phyloP scores from a whole-genome alignment of 1,140 invertebrate species.

The Drosophila dunni region DNA sequence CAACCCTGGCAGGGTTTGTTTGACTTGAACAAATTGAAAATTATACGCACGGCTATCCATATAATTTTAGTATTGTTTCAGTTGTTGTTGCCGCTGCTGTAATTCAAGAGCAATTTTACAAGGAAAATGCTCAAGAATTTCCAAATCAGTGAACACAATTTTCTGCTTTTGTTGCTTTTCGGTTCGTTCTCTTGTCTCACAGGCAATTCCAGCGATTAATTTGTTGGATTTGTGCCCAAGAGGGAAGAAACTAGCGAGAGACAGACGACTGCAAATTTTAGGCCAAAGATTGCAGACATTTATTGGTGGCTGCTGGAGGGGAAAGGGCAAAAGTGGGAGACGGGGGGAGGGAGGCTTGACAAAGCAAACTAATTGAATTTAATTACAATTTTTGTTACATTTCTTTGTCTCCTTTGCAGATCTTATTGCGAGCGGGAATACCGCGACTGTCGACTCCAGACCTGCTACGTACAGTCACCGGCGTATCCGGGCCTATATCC shows the following conservation, averaged over 20 bases:
- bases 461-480: slow-evolving; percentile 96
- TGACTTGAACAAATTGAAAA: slow-evolving; percentile 82
- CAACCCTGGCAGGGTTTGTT: slow-evolving; percentile 63
- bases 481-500: slow-evolving; percentile 97
- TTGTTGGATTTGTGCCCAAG: slow-evolving; percentile 49
- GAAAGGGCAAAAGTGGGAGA: neutral
- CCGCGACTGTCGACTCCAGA: slow-evolving; percentile 93
- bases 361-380: slow-evolving; percentile 72
- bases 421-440: slow-evolving; percentile 95
- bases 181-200: slow-evolving; percentile 20
- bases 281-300: slow-evolving; percentile 43
- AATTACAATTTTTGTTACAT: slow-evolving; percentile 59
- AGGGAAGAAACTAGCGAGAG: neutral
- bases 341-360: slow-evolving; percentile 9
- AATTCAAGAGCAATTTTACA: slow-evolving; percentile 70
- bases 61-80: slow-evolving; percentile 35
- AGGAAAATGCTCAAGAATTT: slow-evolving; percentile 51
- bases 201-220: slow-evolving; percentile 64
- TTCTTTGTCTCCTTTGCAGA: slow-evolving; percentile 84
- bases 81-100: slow-evolving; percentile 59
- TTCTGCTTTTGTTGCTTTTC: slow-evolving; percentile 74
- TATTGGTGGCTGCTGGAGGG: slow-evolving; percentile 38
- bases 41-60: slow-evolving; percentile 63
- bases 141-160: slow-evolving; percentile 82
- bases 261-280: neutral